Evolutionary conservation across 2,113 vertebrate species (phyloP), one percentile per base, ranked within the genome.

Genomic region (Alectura lathami): DNA sequence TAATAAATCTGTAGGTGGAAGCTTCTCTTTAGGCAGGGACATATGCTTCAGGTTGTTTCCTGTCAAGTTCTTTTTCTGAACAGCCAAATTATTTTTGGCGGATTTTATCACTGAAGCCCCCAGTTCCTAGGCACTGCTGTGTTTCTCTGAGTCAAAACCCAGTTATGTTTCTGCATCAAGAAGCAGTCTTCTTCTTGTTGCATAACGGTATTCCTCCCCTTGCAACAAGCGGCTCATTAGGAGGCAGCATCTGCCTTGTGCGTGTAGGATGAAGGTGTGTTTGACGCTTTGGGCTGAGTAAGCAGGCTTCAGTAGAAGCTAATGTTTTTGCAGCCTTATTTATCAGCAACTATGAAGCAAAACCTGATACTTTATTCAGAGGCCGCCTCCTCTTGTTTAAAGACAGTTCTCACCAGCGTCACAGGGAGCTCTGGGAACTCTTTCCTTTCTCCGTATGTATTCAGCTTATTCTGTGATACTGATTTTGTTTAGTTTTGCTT

Each of bases 221-320:
- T 86, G 89, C 83, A 92, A 92, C 73, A 77, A 82, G 66, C 60
- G 24, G 66, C 91, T 96, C 93, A 82, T 96, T 92, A 92, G 91
- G 88, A 96, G 91, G 94, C 92, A 89, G 91, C 82, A 92, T 95
- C 93, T 96, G 95, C 90, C 79, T 94, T 96, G 70, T 24, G 42
- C 78, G 96, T 93, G 91, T 96, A 92, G 89, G 95, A 88, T 91
- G 94, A 93, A 96, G 94, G 96, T 96, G 94, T 92, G 93, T 91
- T 96, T 92, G 95, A 96, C 94, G 86, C 86, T 93, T 54, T 56
- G 60, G 92, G 94, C 92, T 96, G 95, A 95, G 97, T 89, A 93
- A 96, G 94, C 93, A 94, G 63, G 73, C 89, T 90, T 70, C 86
- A 66, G 88, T 86, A 64, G 81, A 94, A 96, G 90, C 91, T 88